Percentiles rank a stretch among this genome's conserved stretches.
phyloP scores from a whole-genome alignment of 2,888 invertebrate species.

The Epinotia nisella region DNA sequence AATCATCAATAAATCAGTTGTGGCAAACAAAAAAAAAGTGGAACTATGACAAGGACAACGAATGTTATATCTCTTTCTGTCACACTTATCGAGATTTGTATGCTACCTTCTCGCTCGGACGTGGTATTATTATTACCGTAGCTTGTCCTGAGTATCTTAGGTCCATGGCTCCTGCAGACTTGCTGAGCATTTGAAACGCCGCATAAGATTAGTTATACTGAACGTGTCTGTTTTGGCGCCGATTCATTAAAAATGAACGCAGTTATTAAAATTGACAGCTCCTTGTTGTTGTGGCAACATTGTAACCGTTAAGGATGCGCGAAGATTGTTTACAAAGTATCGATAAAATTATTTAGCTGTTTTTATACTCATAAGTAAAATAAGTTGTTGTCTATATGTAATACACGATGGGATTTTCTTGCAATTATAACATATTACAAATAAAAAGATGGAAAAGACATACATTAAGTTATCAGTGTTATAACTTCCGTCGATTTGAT shows the following conservation, averaged over 20 bases:
- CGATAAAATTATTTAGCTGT: neutral
- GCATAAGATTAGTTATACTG: neutral
- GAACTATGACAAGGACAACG: no score
- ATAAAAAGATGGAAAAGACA: neutral
- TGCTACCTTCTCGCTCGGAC: no score
- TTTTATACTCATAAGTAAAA: neutral
- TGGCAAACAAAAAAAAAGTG: no score
- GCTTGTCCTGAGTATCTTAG: no score
- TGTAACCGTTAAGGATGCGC: conserved; percentile 31
- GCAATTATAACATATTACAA: neutral
- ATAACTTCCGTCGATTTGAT: neutral
- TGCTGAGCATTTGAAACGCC: no score
- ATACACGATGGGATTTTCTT: neutral
- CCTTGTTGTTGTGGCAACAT: conserved; percentile 37
- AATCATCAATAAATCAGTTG: no score
- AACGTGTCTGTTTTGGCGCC: neutral
- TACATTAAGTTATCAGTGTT: neutral
- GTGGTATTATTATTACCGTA: no score
- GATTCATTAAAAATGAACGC: conserved; percentile 13
- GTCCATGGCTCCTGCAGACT: no score
- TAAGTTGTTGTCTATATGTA: neutral
- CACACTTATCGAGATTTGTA: no score
- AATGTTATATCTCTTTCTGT: no score
- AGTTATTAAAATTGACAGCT: conserved; percentile 29
- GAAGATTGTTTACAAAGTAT: neutral